Conservation (phyloP, 37 sponge, comb jelly and placozoan genomes). For the Halichondria panicea region DNA sequence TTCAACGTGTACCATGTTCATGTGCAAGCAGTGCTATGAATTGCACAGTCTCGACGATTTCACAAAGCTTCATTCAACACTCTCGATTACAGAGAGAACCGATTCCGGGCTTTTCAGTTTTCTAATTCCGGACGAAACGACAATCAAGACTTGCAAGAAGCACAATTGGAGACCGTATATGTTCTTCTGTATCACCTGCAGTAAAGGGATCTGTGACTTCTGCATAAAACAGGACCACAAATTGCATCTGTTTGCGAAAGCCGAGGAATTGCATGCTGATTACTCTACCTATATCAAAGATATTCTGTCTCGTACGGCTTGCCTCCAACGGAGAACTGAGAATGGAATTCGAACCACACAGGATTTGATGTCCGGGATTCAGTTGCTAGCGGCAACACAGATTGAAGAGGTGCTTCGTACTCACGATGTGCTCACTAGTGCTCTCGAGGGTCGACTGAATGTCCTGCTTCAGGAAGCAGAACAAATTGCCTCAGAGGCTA, state of each 20-base stretch:
- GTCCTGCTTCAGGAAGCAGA: slow-evolving; percentile 27
- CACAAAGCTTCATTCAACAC: slow-evolving; percentile 41
- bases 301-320: slow-evolving; percentile 27
- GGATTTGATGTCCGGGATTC: slow-evolving; percentile 34
- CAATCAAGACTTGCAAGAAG: slow-evolving; percentile 24
- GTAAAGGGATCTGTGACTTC: slow-evolving; percentile 46
- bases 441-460: slow-evolving; percentile 21
- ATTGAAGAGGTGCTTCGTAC: slow-evolving; percentile 48
- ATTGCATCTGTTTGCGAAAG: slow-evolving; percentile 18
- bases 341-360: slow-evolving; percentile 14
- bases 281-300: slow-evolving; percentile 16
- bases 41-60: slow-evolving; percentile 61
- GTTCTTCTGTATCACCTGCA: slow-evolving; percentile 44
- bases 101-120: slow-evolving; percentile 19
- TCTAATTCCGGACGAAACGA: slow-evolving; percentile 32
- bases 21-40: slow-evolving; percentile 48
- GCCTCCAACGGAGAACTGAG: slow-evolving; percentile 21
- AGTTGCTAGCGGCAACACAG: slow-evolving; percentile 51
- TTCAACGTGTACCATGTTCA: slow-evolving; percentile 41
- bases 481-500: background rate
- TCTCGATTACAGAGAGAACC: slow-evolving; percentile 41
- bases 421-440: slow-evolving; percentile 28
- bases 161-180: slow-evolving; percentile 35
- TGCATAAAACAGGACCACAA: slow-evolving; percentile 42
- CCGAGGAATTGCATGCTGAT: slow-evolving; percentile 36